A percentile compares a stretch with the other conserved stretches of the same genome.
These are phyloP conservation scores for Andrena minutula DNA, from an alignment of 2,888 invertebrate species.

Conservation along the genomic window DNA sequence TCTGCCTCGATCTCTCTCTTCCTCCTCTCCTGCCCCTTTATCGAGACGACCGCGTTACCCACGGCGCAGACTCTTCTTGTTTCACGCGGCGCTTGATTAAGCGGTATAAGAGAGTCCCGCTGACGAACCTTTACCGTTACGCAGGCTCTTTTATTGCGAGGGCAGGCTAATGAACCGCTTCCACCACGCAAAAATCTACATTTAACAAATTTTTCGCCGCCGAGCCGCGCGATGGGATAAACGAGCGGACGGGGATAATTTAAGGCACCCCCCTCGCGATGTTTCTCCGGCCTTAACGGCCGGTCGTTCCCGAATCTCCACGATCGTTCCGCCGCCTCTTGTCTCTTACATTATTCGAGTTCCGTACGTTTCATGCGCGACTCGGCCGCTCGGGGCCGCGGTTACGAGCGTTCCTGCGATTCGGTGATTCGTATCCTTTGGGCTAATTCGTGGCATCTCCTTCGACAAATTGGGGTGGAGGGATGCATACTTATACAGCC, in stretches of 20 bases:
- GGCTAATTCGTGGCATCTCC: background rate
- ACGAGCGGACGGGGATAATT: conserved; percentile 44
- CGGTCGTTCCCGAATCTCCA: conserved; percentile 16
- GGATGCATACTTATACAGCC: background rate
- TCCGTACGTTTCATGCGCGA: background rate
- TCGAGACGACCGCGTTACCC: conserved; percentile 25
- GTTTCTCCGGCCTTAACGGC: conserved; percentile 34
- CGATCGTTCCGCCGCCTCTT: background rate
- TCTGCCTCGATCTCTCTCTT: background rate
- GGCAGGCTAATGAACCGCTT: conserved; percentile 54
- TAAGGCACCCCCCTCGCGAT: conserved; percentile 35
- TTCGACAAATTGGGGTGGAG: background rate
- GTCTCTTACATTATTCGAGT: conserved; percentile 3
- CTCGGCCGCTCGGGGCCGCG: background rate
- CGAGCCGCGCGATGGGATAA: conserved; percentile 1
- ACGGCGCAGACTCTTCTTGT: conserved; percentile 12
- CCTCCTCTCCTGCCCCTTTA: background rate
- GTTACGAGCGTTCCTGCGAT: background rate
- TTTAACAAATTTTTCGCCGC: conserved; percentile 39
- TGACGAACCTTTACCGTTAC: conserved; percentile 58
- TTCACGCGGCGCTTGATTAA: conserved; percentile 49
- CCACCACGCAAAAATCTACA: conserved; percentile 38
- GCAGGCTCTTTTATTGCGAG: conserved; percentile 53
- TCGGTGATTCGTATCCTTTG: background rate
- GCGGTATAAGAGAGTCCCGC: conserved; percentile 42